phyloP scores from a whole-genome alignment of 2,888 invertebrate genomes.

The Diachrysia chrysitis region DNA sequence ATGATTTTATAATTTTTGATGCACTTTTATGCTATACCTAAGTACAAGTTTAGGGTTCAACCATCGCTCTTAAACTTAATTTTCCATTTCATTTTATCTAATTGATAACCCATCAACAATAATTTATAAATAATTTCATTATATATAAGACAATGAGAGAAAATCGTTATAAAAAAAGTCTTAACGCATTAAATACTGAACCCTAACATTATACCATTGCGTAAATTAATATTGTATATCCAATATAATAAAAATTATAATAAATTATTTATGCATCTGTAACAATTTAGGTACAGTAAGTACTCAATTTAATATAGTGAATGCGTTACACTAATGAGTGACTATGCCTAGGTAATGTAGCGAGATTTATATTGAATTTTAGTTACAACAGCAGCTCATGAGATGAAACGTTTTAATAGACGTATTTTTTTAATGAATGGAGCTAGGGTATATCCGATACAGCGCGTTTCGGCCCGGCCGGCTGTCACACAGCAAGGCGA shows the following conservation, averaged over 20 bases:
- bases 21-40: background rate
- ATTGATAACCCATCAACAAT: background rate
- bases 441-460: conserved; percentile 55
- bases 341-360: conserved; percentile 25
- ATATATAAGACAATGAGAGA: background rate
- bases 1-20: conserved; percentile 12
- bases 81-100: background rate
- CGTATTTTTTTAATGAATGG: conserved; percentile 18
- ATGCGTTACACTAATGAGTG: conserved; percentile 43
- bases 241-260: conserved; percentile 17
- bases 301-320: conserved; percentile 43
- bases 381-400: conserved; percentile 34
- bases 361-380: conserved; percentile 34
- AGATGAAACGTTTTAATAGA: conserved; percentile 17
- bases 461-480: conserved; percentile 50
- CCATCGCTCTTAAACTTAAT: background rate
- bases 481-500: conserved; percentile 78
- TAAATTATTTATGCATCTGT: conserved; percentile 27
- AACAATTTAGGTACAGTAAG: conserved; percentile 45
- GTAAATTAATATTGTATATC: conserved; percentile 7
- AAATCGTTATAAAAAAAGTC: background rate
- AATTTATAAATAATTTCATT: background rate
- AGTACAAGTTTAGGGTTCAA: conserved; percentile 12
- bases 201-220: background rate
- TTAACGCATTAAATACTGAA: background rate